Conservation (phyloP, 2,113 vertebrate genomes). For the Hydropotes inermis region DNA sequence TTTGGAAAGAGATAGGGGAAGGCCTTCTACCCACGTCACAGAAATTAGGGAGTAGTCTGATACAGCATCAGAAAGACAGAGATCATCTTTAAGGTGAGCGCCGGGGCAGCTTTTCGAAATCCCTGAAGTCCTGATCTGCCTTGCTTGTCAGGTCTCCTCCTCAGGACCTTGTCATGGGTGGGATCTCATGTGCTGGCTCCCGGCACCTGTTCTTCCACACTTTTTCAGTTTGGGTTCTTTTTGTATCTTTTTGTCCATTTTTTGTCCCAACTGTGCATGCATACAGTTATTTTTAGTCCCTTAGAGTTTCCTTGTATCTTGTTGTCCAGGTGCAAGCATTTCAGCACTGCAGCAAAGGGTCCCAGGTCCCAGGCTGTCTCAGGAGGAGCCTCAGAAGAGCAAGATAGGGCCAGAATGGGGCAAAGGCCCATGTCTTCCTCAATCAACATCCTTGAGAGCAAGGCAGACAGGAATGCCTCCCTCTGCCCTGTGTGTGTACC, state of each 20-base stretch:
- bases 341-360: not conserved
- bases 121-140: too few relatives aligned
- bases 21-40: too few relatives aligned
- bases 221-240: not conserved
- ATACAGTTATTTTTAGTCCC: not conserved
- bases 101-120: too few relatives aligned
- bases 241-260: not conserved
- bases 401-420: not conserved
- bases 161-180: too few relatives aligned
- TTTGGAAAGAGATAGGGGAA: too few relatives aligned
- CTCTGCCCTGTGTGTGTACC: rapidly evolving
- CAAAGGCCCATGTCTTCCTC: rapidly evolving
- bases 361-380: not conserved
- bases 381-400: not conserved
- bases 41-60: too few relatives aligned
- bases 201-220: not conserved
- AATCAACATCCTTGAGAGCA: not conserved
- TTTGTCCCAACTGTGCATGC: not conserved
- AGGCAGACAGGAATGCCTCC: not conserved
- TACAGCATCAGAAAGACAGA: too few relatives aligned
- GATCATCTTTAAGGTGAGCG: too few relatives aligned
- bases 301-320: not conserved
- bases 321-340: not conserved
- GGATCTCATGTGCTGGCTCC: too few relatives aligned
- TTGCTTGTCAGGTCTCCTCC: too few relatives aligned